A percentile compares a stretch with the other conserved stretches of the same genome.
These are phyloP conservation scores for Crioceris asparagi DNA, from an alignment of 2,888 invertebrate species.

Conservation along the genomic window DNA sequence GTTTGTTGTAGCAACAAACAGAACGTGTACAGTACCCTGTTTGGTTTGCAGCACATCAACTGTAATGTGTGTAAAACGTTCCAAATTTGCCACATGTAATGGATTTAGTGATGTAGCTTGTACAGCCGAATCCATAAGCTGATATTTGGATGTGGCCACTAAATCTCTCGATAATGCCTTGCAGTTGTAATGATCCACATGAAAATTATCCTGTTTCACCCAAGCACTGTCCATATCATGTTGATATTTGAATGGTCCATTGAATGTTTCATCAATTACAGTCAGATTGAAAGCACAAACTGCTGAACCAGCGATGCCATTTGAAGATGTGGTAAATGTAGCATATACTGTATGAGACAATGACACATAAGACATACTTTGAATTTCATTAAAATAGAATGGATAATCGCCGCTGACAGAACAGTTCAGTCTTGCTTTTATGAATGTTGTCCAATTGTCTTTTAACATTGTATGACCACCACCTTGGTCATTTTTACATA, in stretches of 20 bases:
- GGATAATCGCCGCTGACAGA: conserved; percentile 76
- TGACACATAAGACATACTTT: conserved; percentile 66
- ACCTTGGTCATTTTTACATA: conserved; percentile 85
- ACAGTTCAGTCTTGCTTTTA: conserved; percentile 77
- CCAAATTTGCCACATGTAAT: conserved; percentile 57
- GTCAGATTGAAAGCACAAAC: conserved; percentile 84
- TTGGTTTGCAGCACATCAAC: conserved; percentile 72
- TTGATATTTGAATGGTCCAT: conserved; percentile 79
- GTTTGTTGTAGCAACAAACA: conserved; percentile 69
- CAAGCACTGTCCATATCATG: conserved; percentile 65
- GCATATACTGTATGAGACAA: conserved; percentile 72
- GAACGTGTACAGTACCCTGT: conserved; percentile 55
- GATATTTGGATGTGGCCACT: conserved; percentile 62
- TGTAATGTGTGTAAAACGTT: conserved; percentile 66
- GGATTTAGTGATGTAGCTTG: conserved; percentile 63
- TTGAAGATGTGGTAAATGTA: conserved; percentile 75
- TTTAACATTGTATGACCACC: conserved; percentile 65
- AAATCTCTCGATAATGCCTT: conserved; percentile 34
- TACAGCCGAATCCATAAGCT: conserved; percentile 79
- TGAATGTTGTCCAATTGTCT: conserved; percentile 85
- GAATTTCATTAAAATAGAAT: conserved; percentile 83
- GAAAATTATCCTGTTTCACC: conserved; percentile 52
- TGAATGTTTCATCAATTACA: conserved; percentile 68
- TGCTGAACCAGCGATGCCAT: conserved; percentile 84
- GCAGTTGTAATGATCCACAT: conserved; percentile 54